A percentile compares a stretch with the other conserved stretches of the same genome.
phyloP scores from a whole-genome alignment of 1,140 invertebrate species.

The Pectinophora gossypiella region DNA sequence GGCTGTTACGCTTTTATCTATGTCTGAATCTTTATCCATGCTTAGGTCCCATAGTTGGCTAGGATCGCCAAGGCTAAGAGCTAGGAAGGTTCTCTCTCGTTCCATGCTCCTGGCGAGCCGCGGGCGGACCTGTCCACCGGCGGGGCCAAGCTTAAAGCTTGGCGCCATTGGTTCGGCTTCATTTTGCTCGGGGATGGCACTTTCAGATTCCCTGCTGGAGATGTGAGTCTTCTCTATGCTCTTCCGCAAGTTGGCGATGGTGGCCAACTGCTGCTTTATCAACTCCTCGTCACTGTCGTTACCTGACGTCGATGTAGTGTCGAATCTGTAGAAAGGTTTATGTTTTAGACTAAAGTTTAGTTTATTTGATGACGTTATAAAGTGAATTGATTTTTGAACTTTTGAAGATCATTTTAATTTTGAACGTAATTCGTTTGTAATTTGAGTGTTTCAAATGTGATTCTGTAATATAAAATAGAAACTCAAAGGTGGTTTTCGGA shows the following conservation, averaged over 20 bases:
- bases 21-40: conserved; percentile 65
- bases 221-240: conserved; percentile 73
- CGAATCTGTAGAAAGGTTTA: conserved; percentile 39
- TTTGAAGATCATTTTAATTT: no score
- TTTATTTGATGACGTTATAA: no score
- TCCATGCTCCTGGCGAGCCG: conserved; percentile 57
- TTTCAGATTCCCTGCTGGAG: conserved; percentile 59
- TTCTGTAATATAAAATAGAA: no score
- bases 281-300: conserved; percentile 72
- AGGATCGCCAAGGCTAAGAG: conserved; percentile 55
- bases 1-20: conserved; percentile 69
- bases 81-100: conserved; percentile 56
- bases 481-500: no score
- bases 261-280: conserved; percentile 50
- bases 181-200: conserved; percentile 56
- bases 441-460: no score
- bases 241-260: conserved; percentile 54
- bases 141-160: conserved; percentile 78
- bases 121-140: conserved; percentile 59
- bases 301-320: conserved; percentile 69
- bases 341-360: no score
- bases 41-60: conserved; percentile 58
- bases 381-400: no score
- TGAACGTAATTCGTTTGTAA: no score
- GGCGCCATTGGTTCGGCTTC: conserved; percentile 62